phyloP scores from a whole-genome alignment of 2,888 invertebrate genomes.

The Drosophila rubida region DNA sequence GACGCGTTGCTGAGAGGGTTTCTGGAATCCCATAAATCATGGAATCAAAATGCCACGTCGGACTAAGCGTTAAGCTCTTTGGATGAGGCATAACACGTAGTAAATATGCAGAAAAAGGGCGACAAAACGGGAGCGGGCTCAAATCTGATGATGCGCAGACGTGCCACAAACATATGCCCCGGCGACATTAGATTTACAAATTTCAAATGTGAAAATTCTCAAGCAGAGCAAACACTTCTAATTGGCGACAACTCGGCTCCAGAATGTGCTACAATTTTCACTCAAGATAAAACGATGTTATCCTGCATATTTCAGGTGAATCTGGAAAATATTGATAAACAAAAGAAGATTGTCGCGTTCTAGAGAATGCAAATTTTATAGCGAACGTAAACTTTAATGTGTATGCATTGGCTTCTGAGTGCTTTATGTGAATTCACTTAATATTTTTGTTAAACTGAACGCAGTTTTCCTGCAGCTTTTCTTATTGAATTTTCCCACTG shows the following conservation, averaged over 20 bases:
- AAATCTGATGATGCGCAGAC: slow-evolving; percentile 51
- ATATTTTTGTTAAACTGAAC: too few species aligned
- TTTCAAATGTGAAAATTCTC: background rate
- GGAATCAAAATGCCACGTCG: slow-evolving; percentile 78
- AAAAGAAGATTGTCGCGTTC: too few species aligned
- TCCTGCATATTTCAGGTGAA: background rate
- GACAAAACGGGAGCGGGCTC: slow-evolving; percentile 16
- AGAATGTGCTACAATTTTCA: background rate
- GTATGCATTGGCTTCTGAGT: too few species aligned
- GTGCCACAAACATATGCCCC: slow-evolving; percentile 35
- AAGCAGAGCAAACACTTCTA: background rate
- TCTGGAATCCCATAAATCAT: slow-evolving; percentile 69
- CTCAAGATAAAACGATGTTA: too few species aligned
- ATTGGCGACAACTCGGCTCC: background rate
- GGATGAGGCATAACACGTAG: slow-evolving; percentile 72
- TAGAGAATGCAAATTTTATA: too few species aligned
- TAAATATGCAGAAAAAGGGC: slow-evolving; percentile 59
- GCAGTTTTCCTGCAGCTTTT: too few species aligned
- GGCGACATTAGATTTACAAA: slow-evolving; percentile 10
- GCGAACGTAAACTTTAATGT: too few species aligned
- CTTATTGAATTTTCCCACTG: background rate
- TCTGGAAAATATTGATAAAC: too few species aligned
- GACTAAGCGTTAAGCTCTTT: slow-evolving; percentile 70
- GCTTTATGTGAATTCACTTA: too few species aligned
- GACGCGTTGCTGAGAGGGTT: slow-evolving; percentile 38